Evolutionary conservation across 2,113 vertebrate genomes (phyloP).

Genomic region (Heteronetta atricapilla): DNA sequence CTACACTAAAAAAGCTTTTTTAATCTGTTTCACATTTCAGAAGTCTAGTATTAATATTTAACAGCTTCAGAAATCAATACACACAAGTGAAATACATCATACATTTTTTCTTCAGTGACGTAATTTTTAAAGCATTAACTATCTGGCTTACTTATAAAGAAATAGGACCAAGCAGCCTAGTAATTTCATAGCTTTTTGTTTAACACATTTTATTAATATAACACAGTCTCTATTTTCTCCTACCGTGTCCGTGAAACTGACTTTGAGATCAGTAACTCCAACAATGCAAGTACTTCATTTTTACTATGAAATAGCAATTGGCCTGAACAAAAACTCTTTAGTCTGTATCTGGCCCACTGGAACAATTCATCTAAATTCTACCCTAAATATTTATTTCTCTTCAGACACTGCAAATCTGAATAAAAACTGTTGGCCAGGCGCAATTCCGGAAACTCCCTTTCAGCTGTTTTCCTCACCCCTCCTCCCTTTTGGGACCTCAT

Average conservation of each 20-base stretch:
- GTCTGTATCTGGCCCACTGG: neutral
- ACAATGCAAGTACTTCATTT: fast-evolving
- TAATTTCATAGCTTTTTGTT: neutral
- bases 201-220: neutral
- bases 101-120: neutral
- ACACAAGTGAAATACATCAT: neutral
- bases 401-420: neutral
- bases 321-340: neutral
- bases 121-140: neutral
- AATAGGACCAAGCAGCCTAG: neutral
- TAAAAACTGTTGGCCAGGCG: neutral
- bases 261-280: neutral
- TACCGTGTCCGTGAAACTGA: neutral
- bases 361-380: neutral
- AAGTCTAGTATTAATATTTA: neutral
- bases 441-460: neutral
- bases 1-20: neutral
- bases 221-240: neutral
- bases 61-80: neutral
- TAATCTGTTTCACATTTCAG: neutral
- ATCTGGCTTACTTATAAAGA: neutral
- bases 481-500: fast-evolving
- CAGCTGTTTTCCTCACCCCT: neutral
- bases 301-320: neutral
- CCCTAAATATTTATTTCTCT: neutral